Percentiles rank a stretch among this genome's conserved stretches.
Conservation (phyloP, 2,113 vertebrate species). For the Platysternon megacephalum region DNA sequence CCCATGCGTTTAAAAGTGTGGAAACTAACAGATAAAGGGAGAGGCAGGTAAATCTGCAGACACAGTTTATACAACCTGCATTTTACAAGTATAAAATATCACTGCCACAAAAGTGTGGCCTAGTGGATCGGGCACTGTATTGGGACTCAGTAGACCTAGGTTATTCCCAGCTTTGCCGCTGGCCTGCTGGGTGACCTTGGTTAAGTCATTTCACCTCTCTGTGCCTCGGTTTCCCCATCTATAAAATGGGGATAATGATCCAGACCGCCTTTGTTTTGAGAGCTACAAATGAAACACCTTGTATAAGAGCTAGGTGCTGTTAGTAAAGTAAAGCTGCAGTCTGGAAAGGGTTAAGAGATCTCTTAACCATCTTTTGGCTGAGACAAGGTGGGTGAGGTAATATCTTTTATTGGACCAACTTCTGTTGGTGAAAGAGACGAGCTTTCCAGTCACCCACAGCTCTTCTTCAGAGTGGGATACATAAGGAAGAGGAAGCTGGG, state of each 20-base stretch:
- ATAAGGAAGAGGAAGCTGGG: not conserved
- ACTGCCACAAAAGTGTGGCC: not conserved
- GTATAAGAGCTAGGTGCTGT: not conserved
- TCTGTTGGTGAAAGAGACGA: not conserved
- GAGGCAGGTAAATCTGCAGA: not conserved
- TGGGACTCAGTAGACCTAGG: not conserved
- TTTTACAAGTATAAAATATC: not conserved
- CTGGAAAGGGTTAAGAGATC: not conserved
- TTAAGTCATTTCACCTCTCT: not conserved
- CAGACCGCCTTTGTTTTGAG: not conserved
- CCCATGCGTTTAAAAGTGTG: not conserved
- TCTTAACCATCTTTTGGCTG: not conserved
- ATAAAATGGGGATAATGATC: not conserved
- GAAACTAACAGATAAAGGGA: not conserved
- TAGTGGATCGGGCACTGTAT: not conserved
- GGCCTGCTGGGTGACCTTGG: not conserved
- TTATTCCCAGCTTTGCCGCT: not conserved
- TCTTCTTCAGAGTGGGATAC: not conserved
- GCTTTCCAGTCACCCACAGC: not conserved
- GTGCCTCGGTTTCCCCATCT: fast-evolving
- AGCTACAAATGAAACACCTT: not conserved
- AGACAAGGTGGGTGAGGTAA: not conserved
- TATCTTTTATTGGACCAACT: not conserved
- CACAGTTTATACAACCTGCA: not conserved
- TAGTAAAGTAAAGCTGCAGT: not conserved